Conservation (phyloP, 2,797 vertebrate genomes). For the Esox lucius region DNA sequence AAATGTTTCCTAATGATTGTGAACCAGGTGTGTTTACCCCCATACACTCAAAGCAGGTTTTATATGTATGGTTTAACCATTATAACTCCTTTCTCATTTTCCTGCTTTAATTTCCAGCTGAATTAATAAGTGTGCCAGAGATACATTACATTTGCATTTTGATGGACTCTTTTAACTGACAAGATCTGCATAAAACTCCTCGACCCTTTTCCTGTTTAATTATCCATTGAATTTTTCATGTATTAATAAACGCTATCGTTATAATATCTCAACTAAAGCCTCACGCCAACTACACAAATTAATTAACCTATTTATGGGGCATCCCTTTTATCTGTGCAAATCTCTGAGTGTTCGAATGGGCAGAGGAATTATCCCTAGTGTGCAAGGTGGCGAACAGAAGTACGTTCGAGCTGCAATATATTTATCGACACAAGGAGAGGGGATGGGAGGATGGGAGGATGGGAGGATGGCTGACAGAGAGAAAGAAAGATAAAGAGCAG, state of each 20-base stretch:
- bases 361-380: constrained; percentile 7
- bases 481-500: not conserved
- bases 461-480: not conserved
- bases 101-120: not conserved
- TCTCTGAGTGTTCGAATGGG: constrained; percentile 3
- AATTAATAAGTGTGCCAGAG: constrained; percentile 17
- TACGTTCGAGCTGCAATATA: not conserved
- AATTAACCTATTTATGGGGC: not conserved
- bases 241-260: constrained; percentile 1
- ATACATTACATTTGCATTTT: constrained; percentile 28
- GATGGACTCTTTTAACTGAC: constrained; percentile 7
- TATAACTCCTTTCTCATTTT: not conserved
- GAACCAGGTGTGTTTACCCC: constrained; percentile 9
- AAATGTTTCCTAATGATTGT: not conserved
- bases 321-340: constrained; percentile 3
- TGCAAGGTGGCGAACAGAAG: not conserved
- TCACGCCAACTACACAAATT: not conserved
- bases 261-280: not conserved
- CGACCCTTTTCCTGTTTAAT: not conserved
- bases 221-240: constrained; percentile 3
- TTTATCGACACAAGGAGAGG: not conserved
- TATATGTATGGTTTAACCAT: not conserved
- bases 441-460: not conserved
- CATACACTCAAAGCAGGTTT: too few species aligned
- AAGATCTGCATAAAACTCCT: not conserved